Base-by-base conservation (phyloP, 64 coral and sea anemone species). In the Actinia tenebrosa region DNA sequence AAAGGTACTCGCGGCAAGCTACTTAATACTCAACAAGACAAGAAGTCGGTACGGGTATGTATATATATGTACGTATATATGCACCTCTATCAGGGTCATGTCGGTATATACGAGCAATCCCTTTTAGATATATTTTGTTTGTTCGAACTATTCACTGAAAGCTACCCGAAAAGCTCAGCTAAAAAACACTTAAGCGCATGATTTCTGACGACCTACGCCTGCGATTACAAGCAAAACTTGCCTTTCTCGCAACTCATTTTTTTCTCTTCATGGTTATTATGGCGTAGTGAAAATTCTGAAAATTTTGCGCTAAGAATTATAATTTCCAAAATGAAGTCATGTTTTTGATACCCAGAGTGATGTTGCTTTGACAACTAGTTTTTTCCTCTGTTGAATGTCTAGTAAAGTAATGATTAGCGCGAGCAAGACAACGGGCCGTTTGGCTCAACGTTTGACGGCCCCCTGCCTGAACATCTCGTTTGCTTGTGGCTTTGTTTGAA, bases 401-500 rank as follows among this genome's bases (percentile, higher is more conserved):
- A 58, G 56, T 58, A 8, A 8, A 71, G 19, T 71, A 37, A 14
- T 75, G 26, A 75, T 75, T 75, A 75, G 1, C 63, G 22, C 69
- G 42, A 10, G n/a, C 23, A 23, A 66, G 23, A 27, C 26, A 75
- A 75, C 69, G 26, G 69, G n/a, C 11, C 69, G 69, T 26, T 75
- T 43, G 26, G 26, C 27, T 75, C 26, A 75, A 75, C 69, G 27
- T 30, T 75, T 75, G 23, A 30, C 69, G 69, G 27, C 69, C 69
- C 69, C 69, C 69, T 75, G 69, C 69, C 26, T 42, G 23, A 75
- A 4, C 10, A 75, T 26, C 69, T 75, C 69, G 69, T 75, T 75
- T 75, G 63, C 69, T 75, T 75, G 69, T 75, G 69, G 69, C 69
- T 75, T 75, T 75, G 25, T 75, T 75, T 75, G 69, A 75, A 75